Percentiles rank a stretch among this genome's conserved stretches.
Conservation (phyloP, 2,888 invertebrate species). For the Nasonia oneida region DNA sequence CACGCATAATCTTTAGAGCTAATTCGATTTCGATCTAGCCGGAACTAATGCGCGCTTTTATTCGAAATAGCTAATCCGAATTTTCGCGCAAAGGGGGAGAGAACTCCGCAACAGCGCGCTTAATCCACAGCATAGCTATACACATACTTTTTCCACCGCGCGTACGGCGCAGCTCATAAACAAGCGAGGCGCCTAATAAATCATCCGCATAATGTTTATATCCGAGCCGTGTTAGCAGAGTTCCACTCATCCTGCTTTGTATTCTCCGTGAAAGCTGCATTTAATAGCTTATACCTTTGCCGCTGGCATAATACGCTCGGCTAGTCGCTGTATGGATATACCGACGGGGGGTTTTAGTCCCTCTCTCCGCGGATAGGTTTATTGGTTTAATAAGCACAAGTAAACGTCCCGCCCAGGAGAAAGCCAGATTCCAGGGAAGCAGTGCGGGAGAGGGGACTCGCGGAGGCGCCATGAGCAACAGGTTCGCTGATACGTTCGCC, state of each 20-base stretch:
- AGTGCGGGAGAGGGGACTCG: background rate
- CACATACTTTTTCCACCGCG: too few relatives aligned
- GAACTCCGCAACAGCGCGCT: too few relatives aligned
- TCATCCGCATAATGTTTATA: slow-evolving; percentile 1
- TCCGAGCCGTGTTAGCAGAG: background rate
- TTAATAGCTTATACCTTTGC: slow-evolving; percentile 4
- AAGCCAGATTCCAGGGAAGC: slow-evolving; percentile 53
- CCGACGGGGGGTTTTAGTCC: background rate
- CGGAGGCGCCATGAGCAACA: slow-evolving; percentile 29
- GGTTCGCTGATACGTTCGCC: slow-evolving; percentile 10
- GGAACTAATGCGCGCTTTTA: background rate
- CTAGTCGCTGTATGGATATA: background rate
- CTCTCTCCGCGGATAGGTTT: slow-evolving; percentile 36
- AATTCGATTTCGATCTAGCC: background rate
- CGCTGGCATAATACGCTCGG: background rate
- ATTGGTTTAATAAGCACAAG: slow-evolving; percentile 53
- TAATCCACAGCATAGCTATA: too few relatives aligned
- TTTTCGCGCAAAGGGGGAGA: too few relatives aligned
- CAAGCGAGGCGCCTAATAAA: background rate
- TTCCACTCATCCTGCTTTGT: background rate
- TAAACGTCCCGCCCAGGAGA: slow-evolving; percentile 29
- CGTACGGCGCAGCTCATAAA: background rate
- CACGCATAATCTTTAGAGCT: background rate
- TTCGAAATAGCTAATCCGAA: background rate
- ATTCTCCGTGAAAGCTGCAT: background rate